Percentiles rank a stretch among this genome's conserved stretches.
phyloP scores from a whole-genome alignment of 2,113 vertebrate genomes.

The Pluvialis apricaria region DNA sequence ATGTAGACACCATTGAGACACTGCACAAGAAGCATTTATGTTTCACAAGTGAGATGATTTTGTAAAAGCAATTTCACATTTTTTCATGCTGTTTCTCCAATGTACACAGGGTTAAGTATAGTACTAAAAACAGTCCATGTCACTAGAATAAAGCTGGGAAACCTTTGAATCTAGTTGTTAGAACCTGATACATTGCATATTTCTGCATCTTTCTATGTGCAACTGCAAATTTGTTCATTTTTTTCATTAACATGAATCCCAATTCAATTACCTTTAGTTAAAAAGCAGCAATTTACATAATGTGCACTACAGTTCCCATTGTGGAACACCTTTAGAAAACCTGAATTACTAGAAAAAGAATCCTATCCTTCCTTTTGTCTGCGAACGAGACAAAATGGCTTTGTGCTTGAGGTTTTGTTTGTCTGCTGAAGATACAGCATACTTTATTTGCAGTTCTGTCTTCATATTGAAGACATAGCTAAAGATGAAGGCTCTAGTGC shows the following conservation, averaged over 20 bases:
- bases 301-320: background rate
- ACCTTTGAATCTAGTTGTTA: background rate
- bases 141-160: background rate
- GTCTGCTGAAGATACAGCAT: background rate
- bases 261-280: background rate
- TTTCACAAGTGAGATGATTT: slow-evolving; percentile 31
- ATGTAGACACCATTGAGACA: slow-evolving; percentile 39
- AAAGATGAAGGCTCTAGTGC: background rate
- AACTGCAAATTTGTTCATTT: background rate
- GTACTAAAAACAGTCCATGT: background rate
- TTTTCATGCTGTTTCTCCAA: background rate
- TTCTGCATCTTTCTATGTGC: background rate
- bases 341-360: background rate
- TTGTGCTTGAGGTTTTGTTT: background rate
- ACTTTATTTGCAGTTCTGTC: background rate
- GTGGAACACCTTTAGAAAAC: background rate
- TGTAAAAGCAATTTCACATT: background rate
- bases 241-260: background rate
- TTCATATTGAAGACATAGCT: background rate
- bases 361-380: background rate
- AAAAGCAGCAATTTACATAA: background rate
- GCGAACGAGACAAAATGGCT: background rate
- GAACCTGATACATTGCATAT: background rate
- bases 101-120: background rate
- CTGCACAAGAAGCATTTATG: background rate